Base-by-base conservation (phyloP, 1,140 invertebrate species). In the Drosophila ercepeae region DNA sequence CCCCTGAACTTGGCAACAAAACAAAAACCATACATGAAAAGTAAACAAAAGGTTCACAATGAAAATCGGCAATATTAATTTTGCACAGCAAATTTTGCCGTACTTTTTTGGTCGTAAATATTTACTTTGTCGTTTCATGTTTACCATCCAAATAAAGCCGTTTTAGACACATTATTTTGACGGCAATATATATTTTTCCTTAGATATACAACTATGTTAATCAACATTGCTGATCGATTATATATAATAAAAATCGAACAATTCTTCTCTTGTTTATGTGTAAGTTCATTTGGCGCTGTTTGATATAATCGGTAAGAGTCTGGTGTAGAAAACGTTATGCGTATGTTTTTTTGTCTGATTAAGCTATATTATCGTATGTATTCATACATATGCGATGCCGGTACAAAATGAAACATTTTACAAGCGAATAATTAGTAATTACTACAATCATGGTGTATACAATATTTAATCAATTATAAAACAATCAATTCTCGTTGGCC, bases 231-330 rank as follows among this genome's bases (percentile, higher is more conserved):
- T 51, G 53, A 69, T 41, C n/a, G n/a, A n/a, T n/a, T n/a, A n/a
- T n/a, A 51, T 81, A 57, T 82, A 76, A 60, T 76, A 58, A 72
- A 61, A 82, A 76, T 79, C 69, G 75, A 84, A 84, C 79, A 86
- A 57, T 67, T 68, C 50, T 75, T 68, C 54, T 68, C 61, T 84
- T 68, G 57, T 58, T 57, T 75, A 68, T 67, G 55, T 57, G 57
- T 86, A 83, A 84, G 81, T 84, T 84, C 81, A 86, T 84, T 84
- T 84, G 79, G 79, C 79, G 78, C 78, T 74, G 63, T 49, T 83
- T 82, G 68, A 78, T 68, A 86, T 39, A 32, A 13, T 86, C 60
- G 65, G 59, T 78, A 67, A 83, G 72, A 71, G 69, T 74, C 71
- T 72, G 36, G 29, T 68, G 53, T 82, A 82, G 60, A 58, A 75